phyloP scores from a whole-genome alignment of 2,797 vertebrate genomes.

The Gallinago nigripennis region DNA sequence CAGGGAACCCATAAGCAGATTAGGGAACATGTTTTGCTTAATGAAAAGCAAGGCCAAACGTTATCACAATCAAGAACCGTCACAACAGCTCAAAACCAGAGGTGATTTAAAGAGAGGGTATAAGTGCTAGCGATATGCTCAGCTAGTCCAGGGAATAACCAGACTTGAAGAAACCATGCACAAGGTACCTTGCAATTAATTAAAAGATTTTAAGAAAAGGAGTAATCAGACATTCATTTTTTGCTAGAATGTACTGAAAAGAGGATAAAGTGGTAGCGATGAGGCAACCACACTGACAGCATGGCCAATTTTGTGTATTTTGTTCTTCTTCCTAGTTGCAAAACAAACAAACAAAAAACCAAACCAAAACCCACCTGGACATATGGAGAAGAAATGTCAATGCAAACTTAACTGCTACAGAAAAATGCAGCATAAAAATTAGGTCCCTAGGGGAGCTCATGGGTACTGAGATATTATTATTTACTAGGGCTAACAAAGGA shows the following conservation, averaged over 20 bases:
- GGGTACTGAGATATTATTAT: background rate
- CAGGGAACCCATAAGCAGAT: background rate
- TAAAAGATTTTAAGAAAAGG: background rate
- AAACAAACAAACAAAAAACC: background rate
- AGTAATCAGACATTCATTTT: background rate
- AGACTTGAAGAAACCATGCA: background rate
- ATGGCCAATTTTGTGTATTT: background rate
- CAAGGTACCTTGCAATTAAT: background rate
- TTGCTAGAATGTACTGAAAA: background rate
- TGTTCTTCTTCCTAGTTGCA: background rate
- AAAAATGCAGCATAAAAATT: background rate
- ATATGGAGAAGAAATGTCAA: background rate
- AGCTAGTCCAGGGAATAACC: background rate
- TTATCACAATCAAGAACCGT: background rate
- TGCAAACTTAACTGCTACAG: background rate
- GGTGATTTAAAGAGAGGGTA: background rate
- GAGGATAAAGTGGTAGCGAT: background rate
- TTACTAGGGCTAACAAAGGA: background rate
- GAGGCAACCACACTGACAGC: background rate
- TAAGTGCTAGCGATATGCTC: background rate
- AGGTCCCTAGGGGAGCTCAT: background rate
- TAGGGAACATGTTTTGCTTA: background rate
- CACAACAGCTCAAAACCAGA: background rate
- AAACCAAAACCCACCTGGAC: background rate
- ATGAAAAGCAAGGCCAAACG: background rate